Evolutionary conservation across 2,113 vertebrate genomes (phyloP).

Genomic region (Oryzias woworae): DNA sequence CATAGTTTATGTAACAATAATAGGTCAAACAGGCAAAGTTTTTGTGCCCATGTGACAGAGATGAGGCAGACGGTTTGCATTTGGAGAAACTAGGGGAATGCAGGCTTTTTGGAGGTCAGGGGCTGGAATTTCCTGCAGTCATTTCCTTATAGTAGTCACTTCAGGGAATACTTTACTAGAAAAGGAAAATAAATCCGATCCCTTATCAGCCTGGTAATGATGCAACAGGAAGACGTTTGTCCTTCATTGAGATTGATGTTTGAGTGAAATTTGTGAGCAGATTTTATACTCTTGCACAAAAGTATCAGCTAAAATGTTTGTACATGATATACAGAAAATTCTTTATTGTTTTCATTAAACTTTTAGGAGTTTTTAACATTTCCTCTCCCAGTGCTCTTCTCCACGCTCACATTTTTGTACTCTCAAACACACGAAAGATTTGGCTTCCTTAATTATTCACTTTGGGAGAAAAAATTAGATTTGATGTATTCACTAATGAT

Average conservation of each 20-base stretch:
- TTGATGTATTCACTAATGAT: conserved; percentile 26
- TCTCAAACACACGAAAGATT: conserved; percentile 2
- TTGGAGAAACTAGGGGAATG: background rate
- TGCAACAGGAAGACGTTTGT: conserved; percentile 4
- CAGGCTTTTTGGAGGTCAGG: conserved; percentile 29
- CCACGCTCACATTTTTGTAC: conserved; percentile 5
- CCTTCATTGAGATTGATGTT: too few relatives aligned
- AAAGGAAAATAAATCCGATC: conserved; percentile 6
- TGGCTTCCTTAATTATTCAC: background rate
- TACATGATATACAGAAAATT: too few relatives aligned
- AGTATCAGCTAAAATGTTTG: too few relatives aligned
- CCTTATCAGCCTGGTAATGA: background rate
- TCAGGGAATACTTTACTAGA: conserved; percentile 8
- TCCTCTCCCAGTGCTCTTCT: conserved; percentile 11
- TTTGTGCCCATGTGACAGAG: background rate
- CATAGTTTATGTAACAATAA: background rate
- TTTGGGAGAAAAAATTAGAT: conserved; percentile 2
- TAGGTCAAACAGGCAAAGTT: too few relatives aligned
- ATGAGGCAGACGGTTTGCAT: conserved; percentile 19
- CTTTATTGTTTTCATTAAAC: conserved; percentile 13
- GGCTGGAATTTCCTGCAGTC: conserved; percentile 59
- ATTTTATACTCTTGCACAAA: too few relatives aligned
- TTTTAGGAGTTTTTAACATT: conserved; percentile 12
- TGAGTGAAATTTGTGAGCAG: too few relatives aligned
- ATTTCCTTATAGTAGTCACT: conserved; percentile 45